These are phyloP conservation scores for Nanorana parkeri DNA, from an alignment of 2,113 vertebrate genomes.

Conservation along the genomic window DNA sequence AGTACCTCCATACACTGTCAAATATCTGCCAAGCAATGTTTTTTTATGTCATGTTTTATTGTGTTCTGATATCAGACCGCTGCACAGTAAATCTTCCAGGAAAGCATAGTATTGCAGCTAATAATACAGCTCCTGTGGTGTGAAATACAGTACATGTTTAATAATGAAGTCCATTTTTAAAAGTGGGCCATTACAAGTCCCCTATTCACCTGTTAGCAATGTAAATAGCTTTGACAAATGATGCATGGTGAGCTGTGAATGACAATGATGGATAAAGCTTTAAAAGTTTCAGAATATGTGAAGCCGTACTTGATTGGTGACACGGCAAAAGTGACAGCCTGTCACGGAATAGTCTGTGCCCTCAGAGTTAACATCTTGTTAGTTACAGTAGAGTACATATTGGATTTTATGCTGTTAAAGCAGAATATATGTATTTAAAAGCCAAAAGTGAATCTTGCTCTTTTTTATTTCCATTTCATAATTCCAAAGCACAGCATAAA, in stretches of 20 bases:
- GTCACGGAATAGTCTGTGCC: conserved; percentile 39
- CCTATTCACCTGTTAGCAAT: conserved; percentile 28
- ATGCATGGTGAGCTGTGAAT: conserved; percentile 34
- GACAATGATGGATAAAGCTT: conserved; percentile 51
- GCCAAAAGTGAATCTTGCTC: not conserved
- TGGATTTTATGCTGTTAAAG: conserved; percentile 31
- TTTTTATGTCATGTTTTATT: too few species aligned
- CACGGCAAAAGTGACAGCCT: conserved; percentile 38
- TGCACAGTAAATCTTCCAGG: too few species aligned
- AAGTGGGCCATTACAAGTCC: not conserved
- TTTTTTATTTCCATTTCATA: not conserved
- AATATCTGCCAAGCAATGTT: too few species aligned
- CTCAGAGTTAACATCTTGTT: conserved; percentile 46
- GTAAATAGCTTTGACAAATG: conserved; percentile 44
- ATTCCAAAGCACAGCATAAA: not conserved
- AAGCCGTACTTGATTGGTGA: conserved; percentile 34
- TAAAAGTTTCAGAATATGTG: conserved; percentile 32
- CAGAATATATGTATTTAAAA: conserved; percentile 10
- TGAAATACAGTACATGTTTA: too few species aligned
- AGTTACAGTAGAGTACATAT: conserved; percentile 39
- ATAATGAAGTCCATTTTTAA: not conserved
- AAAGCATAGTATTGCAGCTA: too few species aligned
- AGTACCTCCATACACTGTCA: too few species aligned
- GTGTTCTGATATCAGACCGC: too few species aligned
- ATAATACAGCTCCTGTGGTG: too few species aligned